Evolutionary conservation across 2,797 vertebrate species (phyloP).

Genomic region (Vipera ursinii): DNA sequence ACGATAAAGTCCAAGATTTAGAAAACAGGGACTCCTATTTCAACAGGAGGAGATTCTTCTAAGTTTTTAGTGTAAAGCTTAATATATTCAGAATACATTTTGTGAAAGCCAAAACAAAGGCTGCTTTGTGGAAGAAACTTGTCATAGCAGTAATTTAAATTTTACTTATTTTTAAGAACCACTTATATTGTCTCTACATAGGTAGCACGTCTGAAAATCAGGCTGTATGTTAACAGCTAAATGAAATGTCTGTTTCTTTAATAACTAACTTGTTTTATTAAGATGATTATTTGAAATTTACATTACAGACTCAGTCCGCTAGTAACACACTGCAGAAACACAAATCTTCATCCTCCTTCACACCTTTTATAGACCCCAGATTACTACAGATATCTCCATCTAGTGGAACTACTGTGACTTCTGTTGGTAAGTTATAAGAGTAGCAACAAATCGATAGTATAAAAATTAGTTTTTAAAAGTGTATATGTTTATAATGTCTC

Average conservation of each 20-base stretch:
- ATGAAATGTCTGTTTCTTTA: slow-evolving; percentile 58
- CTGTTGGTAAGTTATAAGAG: slow-evolving; percentile 83
- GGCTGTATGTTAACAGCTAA: slow-evolving; percentile 42
- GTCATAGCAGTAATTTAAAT: neutral
- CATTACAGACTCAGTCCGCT: slow-evolving; percentile 91
- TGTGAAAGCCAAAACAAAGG: slow-evolving; percentile 33
- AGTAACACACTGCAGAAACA: slow-evolving; percentile 99
- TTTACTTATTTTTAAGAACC: slow-evolving; percentile 26
- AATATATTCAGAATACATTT: slow-evolving; percentile 18
- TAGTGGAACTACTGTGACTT: slow-evolving; percentile 93
- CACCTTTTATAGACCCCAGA: slow-evolving; percentile 97
- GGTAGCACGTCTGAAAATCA: slow-evolving; percentile 21
- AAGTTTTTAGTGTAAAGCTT: slow-evolving; percentile 19
- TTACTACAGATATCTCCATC: slow-evolving; percentile 98
- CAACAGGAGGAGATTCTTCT: slow-evolving; percentile 4
- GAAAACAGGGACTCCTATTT: neutral
- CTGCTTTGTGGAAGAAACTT: neutral
- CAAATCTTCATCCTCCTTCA: slow-evolving; percentile 99
- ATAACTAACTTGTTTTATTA: slow-evolving; percentile 68
- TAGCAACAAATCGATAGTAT: slow-evolving; percentile 24
- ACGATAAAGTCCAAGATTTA: neutral
- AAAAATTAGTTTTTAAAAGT: slow-evolving; percentile 34
- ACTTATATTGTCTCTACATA: slow-evolving; percentile 32
- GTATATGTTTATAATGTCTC: slow-evolving; percentile 46
- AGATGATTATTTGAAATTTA: slow-evolving; percentile 76